Conservation (phyloP, 2,888 invertebrate genomes). For the Adineta ricciae region DNA sequence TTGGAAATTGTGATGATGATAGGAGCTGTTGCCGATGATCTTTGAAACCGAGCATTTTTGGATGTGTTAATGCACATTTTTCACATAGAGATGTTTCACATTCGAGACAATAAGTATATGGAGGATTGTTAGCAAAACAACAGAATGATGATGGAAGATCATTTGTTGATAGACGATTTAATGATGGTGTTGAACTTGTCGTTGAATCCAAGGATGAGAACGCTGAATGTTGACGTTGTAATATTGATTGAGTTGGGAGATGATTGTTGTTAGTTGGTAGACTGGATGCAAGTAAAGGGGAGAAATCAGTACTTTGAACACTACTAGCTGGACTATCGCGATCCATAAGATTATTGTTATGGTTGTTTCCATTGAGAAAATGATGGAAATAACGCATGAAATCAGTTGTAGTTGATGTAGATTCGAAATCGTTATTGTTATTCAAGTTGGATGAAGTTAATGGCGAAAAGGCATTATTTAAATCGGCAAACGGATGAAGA, state of each 20-base stretch:
- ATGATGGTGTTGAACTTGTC: conserved; percentile 8
- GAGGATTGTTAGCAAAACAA: conserved; percentile 8
- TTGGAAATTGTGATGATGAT: background rate
- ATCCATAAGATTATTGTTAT: background rate
- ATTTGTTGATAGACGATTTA: background rate
- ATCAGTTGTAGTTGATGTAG: background rate
- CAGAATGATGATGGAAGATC: background rate
- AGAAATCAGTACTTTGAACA: background rate
- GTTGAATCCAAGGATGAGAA: background rate
- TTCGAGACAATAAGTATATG: conserved; percentile 26
- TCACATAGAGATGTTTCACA: conserved; percentile 27
- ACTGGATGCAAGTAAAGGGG: background rate
- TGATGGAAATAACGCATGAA: conserved; percentile 12
- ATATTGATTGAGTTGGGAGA: background rate
- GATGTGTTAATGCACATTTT: conserved; percentile 28
- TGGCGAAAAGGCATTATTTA: background rate
- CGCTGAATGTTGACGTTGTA: conserved; percentile 8
- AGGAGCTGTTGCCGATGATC: conserved; percentile 30
- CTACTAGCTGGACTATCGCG: background rate
- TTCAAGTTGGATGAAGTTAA: background rate
- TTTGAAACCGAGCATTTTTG: conserved; percentile 19
- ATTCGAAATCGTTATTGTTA: background rate
- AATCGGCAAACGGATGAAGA: background rate
- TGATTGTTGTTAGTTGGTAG: background rate
- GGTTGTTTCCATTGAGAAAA: background rate